These are phyloP conservation scores for Muntiacus reevesi DNA, from an alignment of 2,113 vertebrate genomes.

Conservation along the genomic window DNA sequence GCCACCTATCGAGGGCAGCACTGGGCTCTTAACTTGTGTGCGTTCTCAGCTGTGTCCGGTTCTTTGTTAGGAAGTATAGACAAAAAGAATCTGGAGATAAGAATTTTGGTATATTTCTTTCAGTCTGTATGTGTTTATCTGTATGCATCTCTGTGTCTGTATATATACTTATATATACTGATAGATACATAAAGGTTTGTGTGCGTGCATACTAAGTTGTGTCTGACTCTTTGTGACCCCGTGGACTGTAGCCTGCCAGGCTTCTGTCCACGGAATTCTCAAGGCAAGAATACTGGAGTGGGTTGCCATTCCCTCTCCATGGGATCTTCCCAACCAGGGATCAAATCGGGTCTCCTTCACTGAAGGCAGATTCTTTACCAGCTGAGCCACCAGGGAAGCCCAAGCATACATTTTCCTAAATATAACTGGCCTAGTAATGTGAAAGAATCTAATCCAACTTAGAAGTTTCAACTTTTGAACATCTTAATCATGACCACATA, in stretches of 20 bases:
- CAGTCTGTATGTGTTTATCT: background rate
- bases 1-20: background rate
- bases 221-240: background rate
- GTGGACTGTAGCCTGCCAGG: background rate
- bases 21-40: background rate
- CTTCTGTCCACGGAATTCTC: background rate
- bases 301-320: background rate
- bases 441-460: constrained; percentile 19
- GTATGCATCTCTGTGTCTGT: background rate
- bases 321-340: background rate
- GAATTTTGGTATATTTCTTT: background rate
- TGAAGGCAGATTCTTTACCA: background rate
- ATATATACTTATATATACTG: background rate
- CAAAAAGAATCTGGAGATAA: background rate
- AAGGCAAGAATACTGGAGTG: background rate
- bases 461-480: background rate
- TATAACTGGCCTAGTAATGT: background rate
- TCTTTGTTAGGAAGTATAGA: background rate
- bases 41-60: background rate
- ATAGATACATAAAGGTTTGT: background rate
- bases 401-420: background rate
- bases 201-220: background rate
- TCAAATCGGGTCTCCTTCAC: background rate
- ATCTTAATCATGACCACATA: background rate
- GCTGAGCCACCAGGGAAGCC: background rate